Conservation (phyloP, 92 coral and sea anemone genomes). For the Palythoa grandiflora region DNA sequence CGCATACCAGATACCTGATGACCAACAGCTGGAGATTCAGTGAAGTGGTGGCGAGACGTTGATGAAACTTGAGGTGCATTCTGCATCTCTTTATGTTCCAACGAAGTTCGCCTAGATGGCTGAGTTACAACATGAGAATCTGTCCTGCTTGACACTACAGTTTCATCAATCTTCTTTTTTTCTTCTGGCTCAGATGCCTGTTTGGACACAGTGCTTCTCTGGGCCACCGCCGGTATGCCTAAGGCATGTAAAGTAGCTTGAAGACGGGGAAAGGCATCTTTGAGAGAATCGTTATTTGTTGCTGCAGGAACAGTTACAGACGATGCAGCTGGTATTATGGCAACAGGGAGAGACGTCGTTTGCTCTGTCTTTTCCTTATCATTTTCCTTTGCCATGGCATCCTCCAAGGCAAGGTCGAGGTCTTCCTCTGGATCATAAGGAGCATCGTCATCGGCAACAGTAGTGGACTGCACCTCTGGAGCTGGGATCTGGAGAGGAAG, state of each 20-base stretch:
- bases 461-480: conserved; percentile 40
- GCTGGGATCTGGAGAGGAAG: conserved; percentile 2
- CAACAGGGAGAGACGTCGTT: not conserved
- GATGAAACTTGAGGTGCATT: not conserved
- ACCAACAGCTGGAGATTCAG: not conserved
- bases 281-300: not conserved
- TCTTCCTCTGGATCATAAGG: conserved; percentile 99
- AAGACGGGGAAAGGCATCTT: conserved; percentile 36
- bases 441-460: conserved; percentile 69
- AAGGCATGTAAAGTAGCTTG: conserved; percentile 39
- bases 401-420: conserved; percentile 77
- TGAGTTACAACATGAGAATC: not conserved
- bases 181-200: not conserved
- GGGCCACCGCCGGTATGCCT: conserved; percentile 34
- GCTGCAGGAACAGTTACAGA: not conserved
- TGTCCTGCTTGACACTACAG: not conserved
- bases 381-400: conserved; percentile 29
- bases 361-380: not conserved
- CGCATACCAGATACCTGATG: conserved; percentile 25
- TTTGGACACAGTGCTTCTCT: not conserved
- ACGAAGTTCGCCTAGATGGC: not conserved
- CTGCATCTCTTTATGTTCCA: not conserved
- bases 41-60: conserved; percentile 19
- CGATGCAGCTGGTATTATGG: not conserved
- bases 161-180: not conserved